Evolutionary conservation across 1,140 invertebrate genomes (phyloP).

Genomic region (Manduca sexta): DNA sequence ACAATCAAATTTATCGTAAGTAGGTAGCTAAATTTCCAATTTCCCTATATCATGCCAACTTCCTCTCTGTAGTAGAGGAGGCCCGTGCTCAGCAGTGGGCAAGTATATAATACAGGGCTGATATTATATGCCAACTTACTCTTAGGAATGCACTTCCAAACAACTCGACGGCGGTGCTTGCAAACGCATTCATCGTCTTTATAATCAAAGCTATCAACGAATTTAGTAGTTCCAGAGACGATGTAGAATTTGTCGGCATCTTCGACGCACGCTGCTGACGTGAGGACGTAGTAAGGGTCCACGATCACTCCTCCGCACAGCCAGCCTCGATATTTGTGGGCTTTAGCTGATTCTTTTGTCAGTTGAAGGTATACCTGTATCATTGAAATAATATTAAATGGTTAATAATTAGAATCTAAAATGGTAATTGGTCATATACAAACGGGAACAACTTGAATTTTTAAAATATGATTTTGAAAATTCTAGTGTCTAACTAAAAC

Average conservation of each 20-base stretch:
- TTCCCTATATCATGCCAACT: too few relatives aligned
- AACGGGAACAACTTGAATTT: too few relatives aligned
- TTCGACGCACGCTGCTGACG: slow-evolving; percentile 62
- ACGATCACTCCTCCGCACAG: slow-evolving; percentile 61
- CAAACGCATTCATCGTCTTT: slow-evolving; percentile 55
- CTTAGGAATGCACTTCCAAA: slow-evolving; percentile 67
- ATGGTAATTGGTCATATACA: too few relatives aligned
- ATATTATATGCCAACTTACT: slow-evolving; percentile 47
- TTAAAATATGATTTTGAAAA: too few relatives aligned
- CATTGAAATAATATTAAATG: background rate
- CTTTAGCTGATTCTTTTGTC: slow-evolving; percentile 59
- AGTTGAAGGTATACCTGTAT: slow-evolving; percentile 56
- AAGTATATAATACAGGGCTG: too few relatives aligned
- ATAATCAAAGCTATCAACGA: slow-evolving; percentile 57
- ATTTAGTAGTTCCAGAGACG: slow-evolving; percentile 59
- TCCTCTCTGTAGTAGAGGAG: too few relatives aligned
- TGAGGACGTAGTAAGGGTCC: slow-evolving; percentile 43
- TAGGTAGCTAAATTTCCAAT: too few relatives aligned
- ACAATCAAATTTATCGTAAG: too few relatives aligned
- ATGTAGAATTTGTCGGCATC: slow-evolving; percentile 62
- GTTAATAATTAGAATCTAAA: too few relatives aligned
- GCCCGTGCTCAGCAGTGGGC: too few relatives aligned
- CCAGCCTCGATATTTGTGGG: slow-evolving; percentile 59
- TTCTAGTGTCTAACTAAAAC: too few relatives aligned
- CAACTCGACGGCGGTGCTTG: slow-evolving; percentile 51